These are phyloP conservation scores for Galagoides demidoff DNA, from an alignment of 2,797 vertebrate species.

Conservation along the genomic window DNA sequence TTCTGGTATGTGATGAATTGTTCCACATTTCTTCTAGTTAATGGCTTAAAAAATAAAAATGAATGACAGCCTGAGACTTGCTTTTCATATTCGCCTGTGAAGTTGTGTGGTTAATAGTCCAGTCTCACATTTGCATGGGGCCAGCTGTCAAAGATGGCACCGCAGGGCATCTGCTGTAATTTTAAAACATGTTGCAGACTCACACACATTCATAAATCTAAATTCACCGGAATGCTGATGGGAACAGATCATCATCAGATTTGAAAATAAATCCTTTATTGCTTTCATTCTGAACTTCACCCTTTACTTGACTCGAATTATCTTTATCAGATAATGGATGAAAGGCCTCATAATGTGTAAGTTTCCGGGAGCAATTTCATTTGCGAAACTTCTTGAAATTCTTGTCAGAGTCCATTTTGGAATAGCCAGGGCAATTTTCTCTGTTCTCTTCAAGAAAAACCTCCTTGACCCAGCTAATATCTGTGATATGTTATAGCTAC, in stretches of 20 bases:
- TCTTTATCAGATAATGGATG: constrained; percentile 60
- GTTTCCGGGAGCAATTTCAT: constrained; percentile 30
- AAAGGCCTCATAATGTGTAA: not conserved
- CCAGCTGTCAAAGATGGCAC: constrained; percentile 69
- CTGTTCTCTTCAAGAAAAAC: constrained; percentile 46
- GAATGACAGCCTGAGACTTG: constrained; percentile 41
- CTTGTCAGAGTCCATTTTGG: constrained; percentile 42
- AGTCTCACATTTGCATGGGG: constrained; percentile 46
- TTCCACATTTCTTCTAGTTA: constrained; percentile 37
- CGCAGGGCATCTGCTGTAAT: constrained; percentile 65
- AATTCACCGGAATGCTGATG: constrained; percentile 68
- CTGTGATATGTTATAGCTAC: constrained; percentile 26
- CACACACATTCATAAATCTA: constrained; percentile 68
- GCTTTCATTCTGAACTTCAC: constrained; percentile 70
- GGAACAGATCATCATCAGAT: constrained; percentile 59
- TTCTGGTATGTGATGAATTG: constrained; percentile 50
- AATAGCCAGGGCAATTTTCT: constrained; percentile 19
- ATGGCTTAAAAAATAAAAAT: constrained; percentile 57
- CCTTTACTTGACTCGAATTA: constrained; percentile 64
- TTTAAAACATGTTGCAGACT: constrained; percentile 60
- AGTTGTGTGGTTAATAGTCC: constrained; percentile 66
- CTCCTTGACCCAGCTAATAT: constrained; percentile 21
- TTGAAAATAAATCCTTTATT: constrained; percentile 68
- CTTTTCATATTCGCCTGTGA: constrained; percentile 63
- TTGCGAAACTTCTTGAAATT: constrained; percentile 62